Base-by-base conservation (phyloP, 1,140 invertebrate genomes). In the Elysia chlorotica region DNA sequence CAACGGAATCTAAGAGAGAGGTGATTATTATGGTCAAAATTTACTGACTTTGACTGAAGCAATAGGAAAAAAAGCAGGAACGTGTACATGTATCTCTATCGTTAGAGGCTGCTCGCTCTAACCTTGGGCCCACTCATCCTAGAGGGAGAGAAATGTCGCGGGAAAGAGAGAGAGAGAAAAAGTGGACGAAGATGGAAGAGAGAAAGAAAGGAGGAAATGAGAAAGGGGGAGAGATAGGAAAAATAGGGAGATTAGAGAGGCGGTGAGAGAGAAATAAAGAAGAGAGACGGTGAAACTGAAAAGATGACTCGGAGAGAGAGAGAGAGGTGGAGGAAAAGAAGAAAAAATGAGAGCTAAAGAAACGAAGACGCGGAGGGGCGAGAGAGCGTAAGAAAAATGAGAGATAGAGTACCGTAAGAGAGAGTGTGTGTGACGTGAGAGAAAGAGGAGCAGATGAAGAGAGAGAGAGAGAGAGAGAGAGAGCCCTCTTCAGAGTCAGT, bases 291-390 rank as follows among this genome's bases (percentile, higher is more conserved):
- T 33, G 36, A 3, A 23, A 28, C 23, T 1, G 61, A 3, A 23
- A 14, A 5, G 17, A 14, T 31, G 61, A 33, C 14, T 36, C 30
- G 37, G 67, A 69, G 53, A 56, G 53, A 68, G 41, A 68, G 66
- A 62, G 36, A 53, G n/a, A n/a, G n/a, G n/a, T n/a, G n/a, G n/a
- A n/a, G n/a, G n/a, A n/a, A n/a, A n/a, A n/a, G n/a, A n/a, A n/a
- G n/a, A n/a, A n/a, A n/a, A n/a, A n/a, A 48, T 28, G 38, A 65
- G 36, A n/a, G 30, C n/a, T n/a, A 41, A 37, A 65, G 62, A 54
- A 0, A 53, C 38, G 53, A 62, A 53, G 71, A 73, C 36, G n/a
- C 6, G 65, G 71, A 28, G 53, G 21, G 37, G 33, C 30, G 28
- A 30, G 61, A 31, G 33, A 63, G 6, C n/a, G 61, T 14, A 25